phyloP scores from a whole-genome alignment of 2,113 vertebrate genomes.

The Macaca fascicularis region T2T-MFA8v1.1 NC_088386.1:72233001-72233500 shows the following conservation, averaged over 20 bases:
- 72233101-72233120: not conserved
- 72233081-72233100: not conserved
- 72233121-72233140: not conserved
- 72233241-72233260: not conserved
- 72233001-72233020: not conserved
- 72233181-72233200: not conserved
- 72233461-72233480: not conserved
- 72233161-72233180: not conserved
- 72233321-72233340: not conserved
- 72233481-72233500: not conserved
- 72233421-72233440: not conserved
- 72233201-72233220: not conserved
- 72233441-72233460: not conserved
- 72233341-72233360: not conserved
- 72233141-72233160: not conserved
- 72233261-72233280: conserved; percentile 29
- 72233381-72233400: not conserved
- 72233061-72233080: not conserved
- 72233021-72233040: not conserved
- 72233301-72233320: not conserved
- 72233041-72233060: not conserved
- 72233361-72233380: not conserved
- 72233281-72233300: not conserved
- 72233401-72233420: not conserved
- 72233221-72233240: conserved; percentile 3